Evolutionary conservation across 2,888 invertebrate species (phyloP), one percentile per base, ranked within the genome.

Genomic region (Phaedon cochleariae): DNA sequence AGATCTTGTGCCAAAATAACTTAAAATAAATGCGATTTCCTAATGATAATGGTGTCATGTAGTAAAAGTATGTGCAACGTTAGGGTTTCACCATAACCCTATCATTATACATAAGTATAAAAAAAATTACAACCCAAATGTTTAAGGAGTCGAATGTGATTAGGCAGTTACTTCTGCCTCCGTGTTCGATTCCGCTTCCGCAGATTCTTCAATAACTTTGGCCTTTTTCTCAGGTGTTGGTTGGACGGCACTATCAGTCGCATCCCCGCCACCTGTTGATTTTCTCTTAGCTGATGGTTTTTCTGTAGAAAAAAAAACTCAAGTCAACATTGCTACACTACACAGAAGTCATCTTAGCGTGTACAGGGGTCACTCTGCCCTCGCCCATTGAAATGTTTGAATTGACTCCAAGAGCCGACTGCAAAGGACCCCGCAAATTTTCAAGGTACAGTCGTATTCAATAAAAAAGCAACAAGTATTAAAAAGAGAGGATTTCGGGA

Each of bases 221-320:
- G 90, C 88, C 78, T 92, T 92, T 84, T 92, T 92, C 79, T 91
- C 91, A 7, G 91, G 90, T 65, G 89, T 88, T 52, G 86, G 87
- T 73, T 88, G 90, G 70, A 90, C 80, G 7, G 80, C 76, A 49
- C 82, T 83, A 18, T 85, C 81, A 9, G 84, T 84, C 53, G 87
- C 88, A 58, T 85, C 88, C 2, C 84, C 86, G 10, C 87, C 85
- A 31, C 85, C 86, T 10, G 87, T 85, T 18, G 86, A 86, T 60
- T 91, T 91, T 88, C 91, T 91, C 87, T 91, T 90, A 45, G 57
- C 26, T 12, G 57, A 57, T 22, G 57, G 57, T 29, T 57, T 57
- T 18, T 57, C 57, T 57, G 45, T 84, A 91, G 5, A 34, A 34
- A 37, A 54, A 34, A 34, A 34, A 53, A n/a, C n/a, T n/a, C n/a